Conservation (phyloP, 1,140 invertebrate species). For the Melanaphis sacchari region DNA sequence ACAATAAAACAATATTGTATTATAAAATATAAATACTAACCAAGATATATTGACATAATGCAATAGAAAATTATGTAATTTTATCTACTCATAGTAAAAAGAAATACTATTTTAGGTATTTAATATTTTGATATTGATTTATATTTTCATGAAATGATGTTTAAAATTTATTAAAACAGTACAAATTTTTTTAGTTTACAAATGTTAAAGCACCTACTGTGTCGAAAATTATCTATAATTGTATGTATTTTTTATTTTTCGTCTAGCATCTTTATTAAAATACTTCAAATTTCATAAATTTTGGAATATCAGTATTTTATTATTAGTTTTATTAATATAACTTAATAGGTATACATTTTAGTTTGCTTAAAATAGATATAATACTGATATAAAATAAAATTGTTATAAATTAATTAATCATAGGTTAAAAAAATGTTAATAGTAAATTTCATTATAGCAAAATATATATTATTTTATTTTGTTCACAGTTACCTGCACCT, state of each 20-base stretch:
- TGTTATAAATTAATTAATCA: neutral
- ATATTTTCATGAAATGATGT: too few species aligned
- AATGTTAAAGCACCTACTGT: neutral
- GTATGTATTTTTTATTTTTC: too few species aligned
- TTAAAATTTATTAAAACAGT: neutral
- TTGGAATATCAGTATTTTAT: neutral
- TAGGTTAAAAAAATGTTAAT: neutral
- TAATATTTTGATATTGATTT: too few species aligned
- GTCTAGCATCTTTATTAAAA: neutral
- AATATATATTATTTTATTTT: neutral
- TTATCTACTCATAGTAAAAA: too few species aligned
- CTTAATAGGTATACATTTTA: neutral
- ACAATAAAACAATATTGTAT: neutral
- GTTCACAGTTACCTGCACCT: neutral
- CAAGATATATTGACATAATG: too few species aligned
- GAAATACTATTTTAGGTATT: too few species aligned
- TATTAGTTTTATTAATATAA: too few species aligned
- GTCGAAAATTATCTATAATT: too few species aligned
- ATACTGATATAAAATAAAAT: neutral
- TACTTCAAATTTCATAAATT: neutral
- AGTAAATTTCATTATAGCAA: neutral
- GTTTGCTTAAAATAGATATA: neutral
- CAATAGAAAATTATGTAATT: too few species aligned
- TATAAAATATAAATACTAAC: neutral
- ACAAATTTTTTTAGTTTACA: neutral